Base-by-base conservation (phyloP, 2,888 invertebrate genomes). In the Gymnoscelis rufifasciata region DNA sequence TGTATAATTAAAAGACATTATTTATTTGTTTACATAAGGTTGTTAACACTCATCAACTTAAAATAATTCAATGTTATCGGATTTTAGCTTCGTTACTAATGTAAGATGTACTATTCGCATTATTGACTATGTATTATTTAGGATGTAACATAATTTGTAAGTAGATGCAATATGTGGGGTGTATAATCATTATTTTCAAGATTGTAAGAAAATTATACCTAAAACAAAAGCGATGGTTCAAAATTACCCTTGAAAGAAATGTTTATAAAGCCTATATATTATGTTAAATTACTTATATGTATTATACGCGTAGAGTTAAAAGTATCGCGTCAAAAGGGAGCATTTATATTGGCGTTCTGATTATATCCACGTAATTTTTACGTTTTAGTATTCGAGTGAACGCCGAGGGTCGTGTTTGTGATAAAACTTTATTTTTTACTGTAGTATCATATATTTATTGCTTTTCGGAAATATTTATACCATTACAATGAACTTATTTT, bases 271-370 rank as follows among this genome's bases (percentile, higher is more conserved):
- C 41, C 41, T 19, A 15, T 68, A 66, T 35, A 35, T 10, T 8
- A 33, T 14, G 19, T 35, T 23, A 10, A 12, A 10, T 33, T 6
- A 33, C 10, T 10, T 19, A 35, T 23, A 7, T 26, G 10, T 23
- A 23, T 55, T 59, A 59, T 57, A 59, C 54, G 49, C 58, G 58
- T 67, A 69, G 64, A 64, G 37, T 38, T 27, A 33, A 14, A 12
- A 11, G 23, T 51, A 64, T 54, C 14, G 30, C 37, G 46, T 37
- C 40, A 46, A 28, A 64, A 57, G 66, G 72, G 68, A 76, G 74
- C 76, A 74, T 78, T 76, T 73, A 62, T 64, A 62, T 57, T 64
- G 60, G 63, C 62, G 52, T 56, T 61, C 57, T 33, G 49, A 23
- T 15, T 33, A 30, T 19, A 51, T 41, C 40, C 48, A 43, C 56